Percentiles rank a stretch among this genome's conserved stretches.
These are phyloP conservation scores for Taeniopygia guttata DNA, from an alignment of 2,797 vertebrate species.

Conservation along the genomic window DNA sequence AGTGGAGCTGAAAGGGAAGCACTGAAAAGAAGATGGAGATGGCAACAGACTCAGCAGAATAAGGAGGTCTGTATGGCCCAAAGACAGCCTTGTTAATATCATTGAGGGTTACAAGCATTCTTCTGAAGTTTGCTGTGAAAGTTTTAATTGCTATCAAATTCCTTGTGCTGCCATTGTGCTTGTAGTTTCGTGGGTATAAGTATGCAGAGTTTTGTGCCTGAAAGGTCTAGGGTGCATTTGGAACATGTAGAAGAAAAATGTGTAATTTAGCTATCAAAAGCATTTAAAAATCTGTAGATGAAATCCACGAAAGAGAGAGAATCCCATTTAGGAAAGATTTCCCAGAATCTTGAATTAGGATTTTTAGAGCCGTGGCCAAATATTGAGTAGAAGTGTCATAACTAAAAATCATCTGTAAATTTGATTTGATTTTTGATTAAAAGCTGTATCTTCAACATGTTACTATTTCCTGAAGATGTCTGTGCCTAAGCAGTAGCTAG, in stretches of 20 bases:
- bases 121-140: not conserved
- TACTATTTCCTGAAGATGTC: not conserved
- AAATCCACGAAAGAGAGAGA: not conserved
- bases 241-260: not conserved
- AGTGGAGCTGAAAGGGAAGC: slow-evolving; percentile 92
- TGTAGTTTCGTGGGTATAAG: not conserved
- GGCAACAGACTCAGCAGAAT: slow-evolving; percentile 99
- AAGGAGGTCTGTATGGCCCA: slow-evolving; percentile 85
- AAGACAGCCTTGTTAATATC: not conserved
- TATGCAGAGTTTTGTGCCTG: not conserved
- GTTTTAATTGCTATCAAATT: not conserved
- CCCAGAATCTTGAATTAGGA: not conserved
- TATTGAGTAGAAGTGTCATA: not conserved
- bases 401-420: not conserved
- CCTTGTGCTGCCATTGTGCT: not conserved
- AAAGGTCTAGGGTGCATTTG: not conserved
- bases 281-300: not conserved
- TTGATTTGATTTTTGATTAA: not conserved
- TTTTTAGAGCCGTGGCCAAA: not conserved
- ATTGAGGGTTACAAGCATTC: not conserved
- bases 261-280: not conserved
- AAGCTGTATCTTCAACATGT: not conserved
- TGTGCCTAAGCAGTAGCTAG: not conserved
- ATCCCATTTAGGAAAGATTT: not conserved
- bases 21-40: slow-evolving; percentile 95